A percentile compares a stretch with the other conserved stretches of the same genome.
phyloP scores from a whole-genome alignment of 2,113 vertebrate genomes.

The Corvus moneduloides region DNA sequence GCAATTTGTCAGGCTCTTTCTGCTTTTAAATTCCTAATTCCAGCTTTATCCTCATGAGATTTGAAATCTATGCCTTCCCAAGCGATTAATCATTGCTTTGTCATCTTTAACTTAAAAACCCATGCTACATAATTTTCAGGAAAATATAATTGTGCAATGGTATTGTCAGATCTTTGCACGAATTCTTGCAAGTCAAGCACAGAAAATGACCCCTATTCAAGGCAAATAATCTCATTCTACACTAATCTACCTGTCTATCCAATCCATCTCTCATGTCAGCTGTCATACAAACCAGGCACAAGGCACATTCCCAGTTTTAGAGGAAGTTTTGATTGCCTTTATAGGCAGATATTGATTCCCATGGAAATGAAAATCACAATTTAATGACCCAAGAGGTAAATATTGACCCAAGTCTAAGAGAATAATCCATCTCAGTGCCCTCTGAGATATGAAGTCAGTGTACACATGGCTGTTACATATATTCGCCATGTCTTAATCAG shows the following conservation, averaged over 20 bases:
- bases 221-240: not conserved
- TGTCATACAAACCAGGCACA: not conserved
- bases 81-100: not conserved
- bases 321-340: constrained; percentile 9
- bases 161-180: not conserved
- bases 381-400: constrained; percentile 63
- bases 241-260: not conserved
- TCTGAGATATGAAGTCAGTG: constrained; percentile 29
- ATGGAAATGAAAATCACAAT: constrained; percentile 43
- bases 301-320: not conserved
- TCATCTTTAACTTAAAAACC: constrained; percentile 11
- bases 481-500: constrained; percentile 38
- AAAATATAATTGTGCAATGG: not conserved
- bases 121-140: not conserved
- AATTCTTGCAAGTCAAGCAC: not conserved
- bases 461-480: constrained; percentile 22
- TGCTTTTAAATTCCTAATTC: not conserved
- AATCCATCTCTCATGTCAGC: not conserved
- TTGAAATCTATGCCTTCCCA: not conserved
- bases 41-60: not conserved
- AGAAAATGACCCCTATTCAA: not conserved
- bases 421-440: constrained; percentile 45
- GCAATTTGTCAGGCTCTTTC: not conserved
- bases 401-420: constrained; percentile 59
- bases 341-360: constrained; percentile 39